These are phyloP conservation scores for Calidris pygmaea DNA, from an alignment of 2,113 vertebrate species.

Conservation along the genomic window DNA sequence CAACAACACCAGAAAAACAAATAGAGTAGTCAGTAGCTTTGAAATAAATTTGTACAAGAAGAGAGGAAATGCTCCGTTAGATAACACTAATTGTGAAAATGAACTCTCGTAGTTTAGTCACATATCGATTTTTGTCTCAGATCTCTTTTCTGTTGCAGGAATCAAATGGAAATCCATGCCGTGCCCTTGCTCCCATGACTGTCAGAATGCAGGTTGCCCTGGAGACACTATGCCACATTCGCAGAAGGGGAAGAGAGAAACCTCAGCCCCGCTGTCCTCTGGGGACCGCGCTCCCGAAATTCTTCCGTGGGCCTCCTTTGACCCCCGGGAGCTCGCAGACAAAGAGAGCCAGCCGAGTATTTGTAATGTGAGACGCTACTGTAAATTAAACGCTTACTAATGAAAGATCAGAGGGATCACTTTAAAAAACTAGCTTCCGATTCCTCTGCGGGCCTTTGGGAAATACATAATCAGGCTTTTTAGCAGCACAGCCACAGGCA, in stretches of 20 bases:
- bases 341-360: slow-evolving; percentile 27
- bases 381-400: slow-evolving; percentile 37
- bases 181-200: neutral
- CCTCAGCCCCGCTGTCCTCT: neutral
- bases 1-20: neutral
- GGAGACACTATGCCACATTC: neutral
- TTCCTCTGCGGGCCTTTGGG: slow-evolving; percentile 30
- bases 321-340: neutral
- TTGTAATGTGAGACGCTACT: slow-evolving; percentile 51
- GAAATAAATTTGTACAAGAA: neutral
- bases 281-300: neutral
- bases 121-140: slow-evolving; percentile 34
- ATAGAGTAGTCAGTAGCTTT: neutral
- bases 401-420: slow-evolving; percentile 49
- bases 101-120: neutral
- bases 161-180: slow-evolving; percentile 42
- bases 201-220: slow-evolving; percentile 40
- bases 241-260: neutral
- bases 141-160: slow-evolving; percentile 7
- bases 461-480: slow-evolving; percentile 9
- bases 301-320: neutral
- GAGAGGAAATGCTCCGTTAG: neutral
- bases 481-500: slow-evolving; percentile 4
- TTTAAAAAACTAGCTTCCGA: slow-evolving; percentile 7
- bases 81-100: slow-evolving; percentile 21